Conservation (phyloP, 2,888 invertebrate species). For the Tipula confusa region DNA sequence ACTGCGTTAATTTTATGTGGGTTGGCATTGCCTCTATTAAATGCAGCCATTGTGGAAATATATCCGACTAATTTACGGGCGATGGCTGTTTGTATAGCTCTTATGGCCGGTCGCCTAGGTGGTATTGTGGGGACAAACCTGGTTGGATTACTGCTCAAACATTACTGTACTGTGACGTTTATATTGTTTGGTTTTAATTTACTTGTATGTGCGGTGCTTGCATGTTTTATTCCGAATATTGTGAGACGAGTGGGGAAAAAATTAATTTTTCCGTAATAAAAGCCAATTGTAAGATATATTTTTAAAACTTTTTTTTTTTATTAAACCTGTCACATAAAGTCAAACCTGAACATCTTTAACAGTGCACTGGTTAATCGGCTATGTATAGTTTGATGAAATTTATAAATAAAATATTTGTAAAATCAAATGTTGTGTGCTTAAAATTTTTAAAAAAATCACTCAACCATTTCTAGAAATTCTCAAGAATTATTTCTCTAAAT, state of each 20-base stretch:
- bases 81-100: slow-evolving; percentile 53
- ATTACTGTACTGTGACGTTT: slow-evolving; percentile 51
- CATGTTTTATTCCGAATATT: slow-evolving; percentile 33
- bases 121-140: slow-evolving; percentile 52
- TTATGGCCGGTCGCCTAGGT: slow-evolving; percentile 53
- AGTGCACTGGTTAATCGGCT: no score
- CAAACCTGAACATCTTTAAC: no score
- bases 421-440: no score
- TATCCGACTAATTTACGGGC: slow-evolving; percentile 48
- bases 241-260: background rate
- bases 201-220: slow-evolving; percentile 32
- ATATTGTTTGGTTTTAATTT: slow-evolving; percentile 40
- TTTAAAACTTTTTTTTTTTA: no score
- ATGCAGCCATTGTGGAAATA: slow-evolving; percentile 44
- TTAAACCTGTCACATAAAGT: no score
- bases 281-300: no score
- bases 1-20: slow-evolving; percentile 41
- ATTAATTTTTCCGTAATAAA: background rate
- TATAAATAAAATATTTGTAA: no score
- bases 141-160: slow-evolving; percentile 49
- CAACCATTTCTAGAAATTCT: no score
- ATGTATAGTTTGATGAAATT: no score
- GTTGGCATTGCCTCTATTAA: slow-evolving; percentile 43
- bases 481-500: no score
- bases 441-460: no score